Conservation (phyloP, 2,113 vertebrate genomes). For the Callopanchax toddi region DNA sequence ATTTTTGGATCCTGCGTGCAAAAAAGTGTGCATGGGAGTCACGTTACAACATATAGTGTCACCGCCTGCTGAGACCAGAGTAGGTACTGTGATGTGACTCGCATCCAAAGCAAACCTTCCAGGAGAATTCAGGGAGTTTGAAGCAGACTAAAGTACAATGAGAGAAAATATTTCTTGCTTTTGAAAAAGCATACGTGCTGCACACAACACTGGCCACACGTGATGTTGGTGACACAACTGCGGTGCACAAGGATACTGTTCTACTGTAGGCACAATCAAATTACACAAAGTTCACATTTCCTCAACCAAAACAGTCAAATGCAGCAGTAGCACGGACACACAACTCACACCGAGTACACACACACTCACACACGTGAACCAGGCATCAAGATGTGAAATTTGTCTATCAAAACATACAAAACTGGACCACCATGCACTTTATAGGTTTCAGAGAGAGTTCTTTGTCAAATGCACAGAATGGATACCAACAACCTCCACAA, state of each 20-base stretch:
- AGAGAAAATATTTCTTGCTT: conserved; percentile 52
- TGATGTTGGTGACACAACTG: conserved; percentile 69
- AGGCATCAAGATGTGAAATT: conserved; percentile 52
- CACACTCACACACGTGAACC: conserved; percentile 36
- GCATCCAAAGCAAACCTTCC: conserved; percentile 48
- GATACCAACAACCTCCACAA: conserved; percentile 41
- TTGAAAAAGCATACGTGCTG: conserved; percentile 63
- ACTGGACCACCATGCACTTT: conserved; percentile 70
- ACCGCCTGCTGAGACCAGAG: conserved; percentile 32
- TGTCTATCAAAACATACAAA: conserved; percentile 61
- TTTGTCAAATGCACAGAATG: conserved; percentile 37
- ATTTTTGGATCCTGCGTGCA: conserved; percentile 56
- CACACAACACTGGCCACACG: conserved; percentile 73
- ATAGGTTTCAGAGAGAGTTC: conserved; percentile 39
- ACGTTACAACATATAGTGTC: conserved; percentile 20
- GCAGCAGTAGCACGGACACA: conserved; percentile 56
- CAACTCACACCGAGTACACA: conserved; percentile 57
- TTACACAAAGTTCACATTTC: conserved; percentile 63
- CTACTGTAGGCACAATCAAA: conserved; percentile 73
- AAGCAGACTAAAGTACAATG: conserved; percentile 29
- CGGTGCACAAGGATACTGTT: conserved; percentile 41
- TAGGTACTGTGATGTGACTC: conserved; percentile 43
- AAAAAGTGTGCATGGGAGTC: conserved; percentile 40
- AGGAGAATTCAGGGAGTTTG: conserved; percentile 52
- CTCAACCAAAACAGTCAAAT: conserved; percentile 52